These are phyloP conservation scores for Cryptus viduatorius DNA, from an alignment of 2,888 invertebrate genomes.

Conservation along the genomic window DNA sequence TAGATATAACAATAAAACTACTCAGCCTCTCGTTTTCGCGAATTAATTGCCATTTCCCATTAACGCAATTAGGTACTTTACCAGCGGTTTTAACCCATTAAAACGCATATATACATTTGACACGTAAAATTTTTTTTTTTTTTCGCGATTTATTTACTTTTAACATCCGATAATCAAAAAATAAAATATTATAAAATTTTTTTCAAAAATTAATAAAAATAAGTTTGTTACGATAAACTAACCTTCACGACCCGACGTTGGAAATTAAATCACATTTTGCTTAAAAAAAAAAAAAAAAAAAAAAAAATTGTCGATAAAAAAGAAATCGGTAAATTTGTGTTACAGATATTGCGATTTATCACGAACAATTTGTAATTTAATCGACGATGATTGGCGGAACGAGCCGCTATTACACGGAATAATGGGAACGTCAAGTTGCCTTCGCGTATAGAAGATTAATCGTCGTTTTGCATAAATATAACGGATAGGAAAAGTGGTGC, in stretches of 20 bases:
- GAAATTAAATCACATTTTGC: no score
- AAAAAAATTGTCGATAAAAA: neutral
- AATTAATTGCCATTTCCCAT: slow-evolving; percentile 21
- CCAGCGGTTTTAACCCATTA: neutral
- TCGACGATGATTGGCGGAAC: slow-evolving; percentile 2
- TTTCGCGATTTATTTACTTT: neutral
- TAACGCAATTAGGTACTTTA: neutral
- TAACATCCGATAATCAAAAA: neutral
- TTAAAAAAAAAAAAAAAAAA: no score
- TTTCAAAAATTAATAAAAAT: neutral
- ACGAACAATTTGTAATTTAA: neutral
- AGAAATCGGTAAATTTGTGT: slow-evolving; percentile 33
- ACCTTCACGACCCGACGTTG: no score
- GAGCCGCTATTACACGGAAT: neutral
- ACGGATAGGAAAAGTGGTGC: slow-evolving; percentile 5
- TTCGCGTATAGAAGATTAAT: neutral
- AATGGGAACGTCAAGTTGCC: neutral
- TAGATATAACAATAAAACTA: neutral
- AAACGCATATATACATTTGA: no score
- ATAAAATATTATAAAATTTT: no score
- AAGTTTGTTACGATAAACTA: no score
- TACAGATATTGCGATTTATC: slow-evolving; percentile 31
- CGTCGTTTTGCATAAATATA: neutral
- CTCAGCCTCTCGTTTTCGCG: slow-evolving; percentile 30
- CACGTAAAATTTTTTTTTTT: neutral